phyloP scores from a whole-genome alignment of 2,888 invertebrate genomes.

The Xanthia icteritia region DNA sequence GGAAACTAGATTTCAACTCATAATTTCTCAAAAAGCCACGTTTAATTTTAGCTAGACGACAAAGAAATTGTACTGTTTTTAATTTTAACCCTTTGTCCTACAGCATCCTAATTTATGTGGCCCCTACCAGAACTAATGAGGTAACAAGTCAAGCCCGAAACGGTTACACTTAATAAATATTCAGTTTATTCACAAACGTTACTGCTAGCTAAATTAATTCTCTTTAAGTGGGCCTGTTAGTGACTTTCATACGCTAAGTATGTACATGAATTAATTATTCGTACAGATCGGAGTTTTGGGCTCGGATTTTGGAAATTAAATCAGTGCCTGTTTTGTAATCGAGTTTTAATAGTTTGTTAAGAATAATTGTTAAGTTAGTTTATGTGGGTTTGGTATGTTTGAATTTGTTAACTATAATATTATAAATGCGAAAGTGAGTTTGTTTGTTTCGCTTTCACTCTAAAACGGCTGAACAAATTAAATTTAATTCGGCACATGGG shows the following conservation, averaged over 20 bases:
- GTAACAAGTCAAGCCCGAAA: constrained; percentile 57
- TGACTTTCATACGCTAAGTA: constrained; percentile 54
- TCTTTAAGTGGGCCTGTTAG: constrained; percentile 48
- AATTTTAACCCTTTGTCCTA: constrained; percentile 37
- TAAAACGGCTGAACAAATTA: too few relatives aligned
- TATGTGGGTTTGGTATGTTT: not conserved
- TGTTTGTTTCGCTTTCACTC: too few relatives aligned
- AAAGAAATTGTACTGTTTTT: constrained; percentile 10
- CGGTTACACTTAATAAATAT: constrained; percentile 62
- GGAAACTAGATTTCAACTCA: constrained; percentile 12
- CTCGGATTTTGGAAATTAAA: constrained; percentile 18
- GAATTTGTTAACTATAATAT: not conserved
- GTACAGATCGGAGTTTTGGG: constrained; percentile 15
- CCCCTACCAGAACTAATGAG: constrained; percentile 45
- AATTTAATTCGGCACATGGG: too few relatives aligned
- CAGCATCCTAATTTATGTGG: constrained; percentile 6
- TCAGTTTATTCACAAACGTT: constrained; percentile 53
- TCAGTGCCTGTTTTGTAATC: constrained; percentile 13
- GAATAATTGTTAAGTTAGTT: not conserved
- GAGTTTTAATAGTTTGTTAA: constrained; percentile 3
- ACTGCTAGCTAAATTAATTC: constrained; percentile 53
- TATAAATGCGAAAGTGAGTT: too few relatives aligned
- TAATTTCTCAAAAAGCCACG: constrained; percentile 22
- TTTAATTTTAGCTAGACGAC: constrained; percentile 9
- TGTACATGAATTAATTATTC: constrained; percentile 54